Evolutionary conservation across 2,888 invertebrate species (phyloP).

Genomic region (Ectemnius continuus): DNA sequence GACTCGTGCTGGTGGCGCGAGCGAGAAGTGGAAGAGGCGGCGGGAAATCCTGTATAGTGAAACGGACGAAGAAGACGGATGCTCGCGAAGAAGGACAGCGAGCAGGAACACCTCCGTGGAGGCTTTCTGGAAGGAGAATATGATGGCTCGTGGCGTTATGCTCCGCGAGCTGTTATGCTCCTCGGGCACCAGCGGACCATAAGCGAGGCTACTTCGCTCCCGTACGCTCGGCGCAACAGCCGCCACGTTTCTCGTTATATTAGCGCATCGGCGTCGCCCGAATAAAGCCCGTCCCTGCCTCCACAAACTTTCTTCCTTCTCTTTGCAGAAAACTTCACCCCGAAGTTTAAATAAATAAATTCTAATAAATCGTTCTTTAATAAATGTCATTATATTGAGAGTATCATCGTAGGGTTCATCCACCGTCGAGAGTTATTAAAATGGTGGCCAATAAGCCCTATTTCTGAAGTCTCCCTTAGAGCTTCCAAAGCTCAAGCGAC

Average conservation of each 20-base stretch:
- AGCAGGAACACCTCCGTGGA: constrained; percentile 55
- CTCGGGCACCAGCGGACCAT: constrained; percentile 77
- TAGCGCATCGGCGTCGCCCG: constrained; percentile 74
- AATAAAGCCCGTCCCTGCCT: constrained; percentile 52
- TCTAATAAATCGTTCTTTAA: too few relatives aligned
- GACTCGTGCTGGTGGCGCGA: constrained; percentile 37
- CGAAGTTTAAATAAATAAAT: too few relatives aligned
- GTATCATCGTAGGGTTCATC: too few relatives aligned
- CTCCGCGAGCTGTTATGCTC: constrained; percentile 77
- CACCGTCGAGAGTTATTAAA: too few relatives aligned
- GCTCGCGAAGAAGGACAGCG: constrained; percentile 2
- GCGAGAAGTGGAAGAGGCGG: constrained; percentile 24
- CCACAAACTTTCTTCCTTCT: background rate
- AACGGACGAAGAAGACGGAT: constrained; percentile 37
- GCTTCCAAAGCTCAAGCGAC: too few relatives aligned
- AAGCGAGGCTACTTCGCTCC: constrained; percentile 72
- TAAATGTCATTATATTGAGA: too few relatives aligned
- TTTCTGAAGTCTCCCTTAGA: too few relatives aligned
- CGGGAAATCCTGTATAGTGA: constrained; percentile 28
- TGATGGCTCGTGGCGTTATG: constrained; percentile 78
- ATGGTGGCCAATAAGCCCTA: too few relatives aligned
- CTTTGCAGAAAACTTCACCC: background rate
- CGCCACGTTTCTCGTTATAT: constrained; percentile 75
- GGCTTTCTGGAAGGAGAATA: constrained; percentile 75
- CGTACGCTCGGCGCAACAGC: constrained; percentile 60